Conservation (phyloP, 1,140 invertebrate genomes). For the Aphis gossypii region DNA sequence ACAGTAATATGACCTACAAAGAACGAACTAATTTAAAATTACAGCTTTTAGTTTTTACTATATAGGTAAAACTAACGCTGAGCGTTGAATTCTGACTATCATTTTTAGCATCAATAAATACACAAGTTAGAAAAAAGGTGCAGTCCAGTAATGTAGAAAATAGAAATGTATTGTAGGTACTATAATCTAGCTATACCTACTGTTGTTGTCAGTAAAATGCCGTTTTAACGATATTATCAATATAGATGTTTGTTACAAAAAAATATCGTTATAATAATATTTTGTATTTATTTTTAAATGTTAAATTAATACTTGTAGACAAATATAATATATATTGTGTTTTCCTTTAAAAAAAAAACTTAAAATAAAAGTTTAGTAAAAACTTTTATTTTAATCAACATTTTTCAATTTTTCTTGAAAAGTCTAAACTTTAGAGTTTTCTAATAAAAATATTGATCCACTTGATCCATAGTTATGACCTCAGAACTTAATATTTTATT, state of each 20-base stretch:
- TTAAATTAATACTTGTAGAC: too few relatives aligned
- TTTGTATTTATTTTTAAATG: too few relatives aligned
- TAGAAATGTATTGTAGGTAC: neutral
- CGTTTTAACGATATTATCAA: neutral
- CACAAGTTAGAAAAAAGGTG: neutral
- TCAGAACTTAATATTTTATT: neutral
- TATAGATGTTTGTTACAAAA: too few relatives aligned
- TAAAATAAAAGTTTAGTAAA: too few relatives aligned
- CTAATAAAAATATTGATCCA: neutral
- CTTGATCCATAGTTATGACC: neutral
- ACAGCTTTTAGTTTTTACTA: neutral
- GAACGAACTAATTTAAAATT: neutral
- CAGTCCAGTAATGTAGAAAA: neutral
- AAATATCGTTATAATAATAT: too few relatives aligned
- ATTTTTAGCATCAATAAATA: neutral
- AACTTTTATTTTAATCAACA: neutral
- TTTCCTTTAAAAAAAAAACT: too few relatives aligned
- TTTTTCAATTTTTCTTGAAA: neutral
- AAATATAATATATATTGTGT: too few relatives aligned
- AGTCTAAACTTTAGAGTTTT: neutral
- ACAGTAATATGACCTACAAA: neutral
- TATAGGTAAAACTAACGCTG: neutral
- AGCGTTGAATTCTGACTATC: neutral
- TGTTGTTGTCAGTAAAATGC: neutral
- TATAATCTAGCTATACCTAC: neutral